Conservation (phyloP, 2,797 vertebrate genomes). For the Parotocinclus haroldoi region DNA sequence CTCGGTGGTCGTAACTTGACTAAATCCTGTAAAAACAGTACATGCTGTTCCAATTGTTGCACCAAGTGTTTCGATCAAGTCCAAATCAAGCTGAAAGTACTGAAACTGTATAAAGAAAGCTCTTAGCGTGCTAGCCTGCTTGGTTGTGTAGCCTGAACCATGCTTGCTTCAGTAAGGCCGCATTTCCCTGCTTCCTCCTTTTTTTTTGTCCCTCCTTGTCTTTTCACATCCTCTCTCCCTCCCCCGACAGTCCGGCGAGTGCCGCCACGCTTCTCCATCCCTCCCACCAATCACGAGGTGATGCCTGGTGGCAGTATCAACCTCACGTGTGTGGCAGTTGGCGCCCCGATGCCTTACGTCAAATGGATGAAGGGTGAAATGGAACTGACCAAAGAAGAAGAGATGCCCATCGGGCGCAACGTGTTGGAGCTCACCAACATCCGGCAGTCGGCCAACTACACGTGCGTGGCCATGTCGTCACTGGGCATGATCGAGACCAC, state of each 20-base stretch:
- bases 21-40: no score
- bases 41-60: no score
- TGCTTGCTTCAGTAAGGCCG: background rate
- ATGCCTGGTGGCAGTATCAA: slow-evolving; percentile 96
- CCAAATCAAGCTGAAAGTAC: no score
- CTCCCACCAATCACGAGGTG: slow-evolving; percentile 93
- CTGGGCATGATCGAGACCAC: slow-evolving; percentile 92
- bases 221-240: slow-evolving; percentile 6
- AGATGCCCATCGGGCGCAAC: slow-evolving; percentile 92
- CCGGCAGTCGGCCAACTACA: slow-evolving; percentile 89
- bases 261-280: slow-evolving; percentile 97
- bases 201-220: slow-evolving; percentile 48
- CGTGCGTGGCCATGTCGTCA: slow-evolving; percentile 93
- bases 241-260: slow-evolving; percentile 89
- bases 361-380: slow-evolving; percentile 88
- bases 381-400: slow-evolving; percentile 90
- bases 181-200: background rate
- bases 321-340: slow-evolving; percentile 94
- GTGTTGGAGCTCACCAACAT: slow-evolving; percentile 90
- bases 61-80: no score
- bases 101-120: no score
- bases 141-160: slow-evolving; percentile 36
- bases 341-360: slow-evolving; percentile 94
- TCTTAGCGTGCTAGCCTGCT: background rate
- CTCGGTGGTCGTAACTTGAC: no score